Evolutionary conservation across 2,113 vertebrate genomes (phyloP).

Genomic region (Phylloscopus trochiloides): DNA sequence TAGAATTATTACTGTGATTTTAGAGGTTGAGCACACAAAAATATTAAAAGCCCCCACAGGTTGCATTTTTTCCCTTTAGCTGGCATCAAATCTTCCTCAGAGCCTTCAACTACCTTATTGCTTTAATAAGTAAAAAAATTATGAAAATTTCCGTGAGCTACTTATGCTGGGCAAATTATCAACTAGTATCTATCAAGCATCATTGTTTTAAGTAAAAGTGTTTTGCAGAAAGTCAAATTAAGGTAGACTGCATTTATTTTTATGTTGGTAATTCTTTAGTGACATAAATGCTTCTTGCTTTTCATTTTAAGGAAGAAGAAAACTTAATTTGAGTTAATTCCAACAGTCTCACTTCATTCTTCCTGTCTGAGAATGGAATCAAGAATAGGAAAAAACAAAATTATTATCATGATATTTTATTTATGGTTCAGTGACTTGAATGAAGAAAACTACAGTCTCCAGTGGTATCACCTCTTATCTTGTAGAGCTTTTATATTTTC

Average conservation of each 20-base stretch:
- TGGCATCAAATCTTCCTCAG: conserved; percentile 15
- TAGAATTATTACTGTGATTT: conserved; percentile 34
- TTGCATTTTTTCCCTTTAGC: conserved; percentile 32
- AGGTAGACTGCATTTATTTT: conserved; percentile 24
- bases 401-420: background rate
- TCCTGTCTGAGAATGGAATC: background rate
- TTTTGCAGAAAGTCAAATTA: conserved; percentile 49
- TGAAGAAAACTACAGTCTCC: background rate
- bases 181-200: background rate
- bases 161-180: conserved; percentile 26
- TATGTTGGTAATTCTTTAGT: background rate
- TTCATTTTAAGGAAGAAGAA: background rate
- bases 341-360: background rate
- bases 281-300: too few species aligned
- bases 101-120: conserved; percentile 19
- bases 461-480: background rate
- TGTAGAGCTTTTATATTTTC: background rate
- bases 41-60: background rate
- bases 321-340: background rate
- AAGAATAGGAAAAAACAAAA: background rate
- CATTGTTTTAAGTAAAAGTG: conserved; percentile 11
- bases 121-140: conserved; percentile 35
- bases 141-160: conserved; percentile 37
- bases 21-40: background rate
- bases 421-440: background rate